Percentiles rank a stretch among this genome's conserved stretches.
Conservation (phyloP, 2,797 vertebrate genomes). For the Melopsittacus undulatus region DNA sequence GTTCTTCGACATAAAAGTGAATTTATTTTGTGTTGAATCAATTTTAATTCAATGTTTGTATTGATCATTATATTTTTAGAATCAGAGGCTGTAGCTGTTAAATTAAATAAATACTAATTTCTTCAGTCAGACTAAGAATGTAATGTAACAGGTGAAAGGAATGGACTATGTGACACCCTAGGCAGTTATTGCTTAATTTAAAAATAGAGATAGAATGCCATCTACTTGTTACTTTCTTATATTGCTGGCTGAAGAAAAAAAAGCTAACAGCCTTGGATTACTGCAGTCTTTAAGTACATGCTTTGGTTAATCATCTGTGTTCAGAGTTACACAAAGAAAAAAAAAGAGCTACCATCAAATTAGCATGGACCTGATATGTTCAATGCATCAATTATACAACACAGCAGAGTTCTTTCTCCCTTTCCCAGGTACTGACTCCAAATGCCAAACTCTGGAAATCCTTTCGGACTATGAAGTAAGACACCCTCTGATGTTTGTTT, state of each 20-base stretch:
- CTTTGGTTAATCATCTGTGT: neutral
- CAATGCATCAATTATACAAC: neutral
- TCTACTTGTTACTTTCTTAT: constrained; percentile 77
- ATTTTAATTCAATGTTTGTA: constrained; percentile 13
- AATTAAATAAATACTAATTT: constrained; percentile 31
- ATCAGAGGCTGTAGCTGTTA: neutral
- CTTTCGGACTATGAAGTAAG: neutral
- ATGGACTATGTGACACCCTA: neutral
- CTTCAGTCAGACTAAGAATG: constrained; percentile 18
- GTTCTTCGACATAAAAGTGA: neutral
- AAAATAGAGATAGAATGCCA: constrained; percentile 78
- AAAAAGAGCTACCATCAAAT: neutral
- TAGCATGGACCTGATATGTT: neutral
- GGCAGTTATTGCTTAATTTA: constrained; percentile 23
- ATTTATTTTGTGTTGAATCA: constrained; percentile 13
- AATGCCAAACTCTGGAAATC: neutral
- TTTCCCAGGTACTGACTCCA: neutral
- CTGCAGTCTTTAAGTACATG: neutral
- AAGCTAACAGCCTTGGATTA: neutral
- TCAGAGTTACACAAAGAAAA: neutral
- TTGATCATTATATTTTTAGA: constrained; percentile 31
- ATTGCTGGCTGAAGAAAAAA: constrained; percentile 25
- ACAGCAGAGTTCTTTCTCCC: neutral
- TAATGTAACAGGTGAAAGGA: neutral
- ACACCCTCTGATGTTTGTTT: neutral